Conservation (phyloP, 2,888 invertebrate species). For the Oegoconia quadripuncta region DNA sequence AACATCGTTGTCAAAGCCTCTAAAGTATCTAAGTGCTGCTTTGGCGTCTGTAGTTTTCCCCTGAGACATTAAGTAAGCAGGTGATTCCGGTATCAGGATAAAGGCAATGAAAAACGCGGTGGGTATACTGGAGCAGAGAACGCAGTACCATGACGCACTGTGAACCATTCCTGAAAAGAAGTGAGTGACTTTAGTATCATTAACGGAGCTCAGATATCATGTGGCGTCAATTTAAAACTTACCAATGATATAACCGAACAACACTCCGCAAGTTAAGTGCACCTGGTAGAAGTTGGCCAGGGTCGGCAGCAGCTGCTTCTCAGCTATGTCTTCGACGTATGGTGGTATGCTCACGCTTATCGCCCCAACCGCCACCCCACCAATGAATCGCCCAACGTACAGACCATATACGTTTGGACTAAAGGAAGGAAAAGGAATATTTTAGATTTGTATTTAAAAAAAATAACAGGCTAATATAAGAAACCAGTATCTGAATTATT, state of each 20-base stretch:
- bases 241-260: conserved; percentile 81
- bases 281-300: conserved; percentile 85
- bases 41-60: conserved; percentile 78
- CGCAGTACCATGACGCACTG: conserved; percentile 56
- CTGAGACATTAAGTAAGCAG: conserved; percentile 79
- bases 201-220: background rate
- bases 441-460: conserved; percentile 51
- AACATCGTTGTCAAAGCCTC: conserved; percentile 79
- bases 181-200: background rate
- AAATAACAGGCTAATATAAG: background rate
- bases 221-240: conserved; percentile 24
- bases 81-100: conserved; percentile 86
- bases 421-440: conserved; percentile 13
- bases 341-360: conserved; percentile 83
- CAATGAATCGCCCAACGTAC: conserved; percentile 78
- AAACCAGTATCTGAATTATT: too few species aligned
- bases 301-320: conserved; percentile 80
- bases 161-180: conserved; percentile 60
- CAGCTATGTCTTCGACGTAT: conserved; percentile 82
- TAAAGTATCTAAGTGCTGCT: conserved; percentile 79
- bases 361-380: conserved; percentile 82
- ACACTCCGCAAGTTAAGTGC: conserved; percentile 81
- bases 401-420: conserved; percentile 72
- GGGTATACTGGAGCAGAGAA: conserved; percentile 62
- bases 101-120: conserved; percentile 70